A percentile compares a stretch with the other conserved stretches of the same genome.
Evolutionary conservation across 2,888 invertebrate genomes (phyloP).

Genomic region (Schizotus pectinicornis): DNA sequence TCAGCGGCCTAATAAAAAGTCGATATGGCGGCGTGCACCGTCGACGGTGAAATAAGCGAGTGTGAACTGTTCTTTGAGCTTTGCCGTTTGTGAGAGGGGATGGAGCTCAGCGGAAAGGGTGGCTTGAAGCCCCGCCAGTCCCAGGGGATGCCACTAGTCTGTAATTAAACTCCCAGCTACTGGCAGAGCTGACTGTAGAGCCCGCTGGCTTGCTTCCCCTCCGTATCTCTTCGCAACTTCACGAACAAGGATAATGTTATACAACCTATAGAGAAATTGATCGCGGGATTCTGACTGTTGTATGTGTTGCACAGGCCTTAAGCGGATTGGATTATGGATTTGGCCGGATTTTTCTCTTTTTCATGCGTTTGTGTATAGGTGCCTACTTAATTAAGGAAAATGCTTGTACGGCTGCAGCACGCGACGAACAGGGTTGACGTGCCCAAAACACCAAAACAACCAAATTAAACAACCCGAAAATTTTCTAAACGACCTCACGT

Average conservation of each 20-base stretch:
- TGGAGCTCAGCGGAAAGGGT: conserved; percentile 41
- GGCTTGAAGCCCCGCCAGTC: conserved; percentile 53
- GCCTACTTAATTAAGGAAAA: conserved; percentile 41
- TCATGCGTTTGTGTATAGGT: conserved; percentile 37
- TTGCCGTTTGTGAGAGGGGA: conserved; percentile 38
- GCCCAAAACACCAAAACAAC: conserved; percentile 3
- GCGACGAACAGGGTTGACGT: not conserved
- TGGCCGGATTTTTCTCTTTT: conserved; percentile 45
- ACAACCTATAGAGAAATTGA: conserved; percentile 53
- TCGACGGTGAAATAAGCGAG: conserved; percentile 21
- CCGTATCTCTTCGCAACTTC: conserved; percentile 46
- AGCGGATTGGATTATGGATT: conserved; percentile 45
- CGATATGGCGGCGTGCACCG: conserved; percentile 7
- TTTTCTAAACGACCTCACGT: too few relatives aligned
- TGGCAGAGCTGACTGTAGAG: conserved; percentile 40
- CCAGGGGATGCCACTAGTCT: conserved; percentile 56
- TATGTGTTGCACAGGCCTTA: conserved; percentile 43
- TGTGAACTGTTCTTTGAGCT: conserved; percentile 42
- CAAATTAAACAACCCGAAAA: too few relatives aligned
- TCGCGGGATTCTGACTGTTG: conserved; percentile 46
- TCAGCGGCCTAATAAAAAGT: conserved; percentile 11
- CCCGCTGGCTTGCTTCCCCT: conserved; percentile 46
- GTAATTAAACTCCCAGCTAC: conserved; percentile 58
- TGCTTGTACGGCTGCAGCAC: conserved; percentile 36
- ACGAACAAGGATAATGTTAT: conserved; percentile 53